Conservation (phyloP, 2,113 vertebrate species). For the Ailurus styani region DNA sequence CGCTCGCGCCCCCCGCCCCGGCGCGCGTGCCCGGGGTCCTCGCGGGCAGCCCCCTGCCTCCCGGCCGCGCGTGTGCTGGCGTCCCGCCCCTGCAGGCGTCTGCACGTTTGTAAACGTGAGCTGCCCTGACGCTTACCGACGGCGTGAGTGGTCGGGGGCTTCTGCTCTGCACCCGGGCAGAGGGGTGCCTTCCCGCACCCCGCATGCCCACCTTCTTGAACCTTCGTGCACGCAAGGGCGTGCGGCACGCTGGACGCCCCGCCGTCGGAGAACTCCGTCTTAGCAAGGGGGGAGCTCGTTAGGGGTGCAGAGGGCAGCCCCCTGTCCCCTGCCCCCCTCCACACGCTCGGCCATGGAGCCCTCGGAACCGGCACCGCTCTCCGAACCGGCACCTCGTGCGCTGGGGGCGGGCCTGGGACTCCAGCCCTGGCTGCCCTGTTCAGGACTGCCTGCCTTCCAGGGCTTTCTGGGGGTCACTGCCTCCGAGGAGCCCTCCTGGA, state of each 20-base stretch:
- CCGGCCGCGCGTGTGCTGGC: fast-evolving
- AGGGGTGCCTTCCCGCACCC: too few species aligned
- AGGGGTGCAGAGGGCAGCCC: not conserved
- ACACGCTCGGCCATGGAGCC: not conserved
- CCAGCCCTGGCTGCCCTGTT: not conserved
- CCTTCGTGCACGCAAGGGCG: not conserved
- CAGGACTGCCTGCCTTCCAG: not conserved
- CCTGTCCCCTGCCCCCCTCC: too few species aligned
- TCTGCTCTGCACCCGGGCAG: fast-evolving
- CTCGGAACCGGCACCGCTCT: fast-evolving
- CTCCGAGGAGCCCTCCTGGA: not conserved
- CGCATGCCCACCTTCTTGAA: too few species aligned
- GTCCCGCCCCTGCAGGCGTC: too few species aligned
- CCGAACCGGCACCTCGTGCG: fast-evolving
- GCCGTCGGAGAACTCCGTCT: not conserved
- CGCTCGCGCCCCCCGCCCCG: not conserved
- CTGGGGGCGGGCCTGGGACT: not conserved
- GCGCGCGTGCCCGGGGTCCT: fast-evolving
- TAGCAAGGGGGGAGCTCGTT: not conserved
- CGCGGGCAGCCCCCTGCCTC: too few species aligned
- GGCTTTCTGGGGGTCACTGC: not conserved
- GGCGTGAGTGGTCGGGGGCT: not conserved
- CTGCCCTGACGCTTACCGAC: fast-evolving
- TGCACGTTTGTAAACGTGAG: not conserved
- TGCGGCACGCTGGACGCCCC: not conserved